Conservation (phyloP, 2,888 invertebrate genomes). For the Eupithecia inturbata region DNA sequence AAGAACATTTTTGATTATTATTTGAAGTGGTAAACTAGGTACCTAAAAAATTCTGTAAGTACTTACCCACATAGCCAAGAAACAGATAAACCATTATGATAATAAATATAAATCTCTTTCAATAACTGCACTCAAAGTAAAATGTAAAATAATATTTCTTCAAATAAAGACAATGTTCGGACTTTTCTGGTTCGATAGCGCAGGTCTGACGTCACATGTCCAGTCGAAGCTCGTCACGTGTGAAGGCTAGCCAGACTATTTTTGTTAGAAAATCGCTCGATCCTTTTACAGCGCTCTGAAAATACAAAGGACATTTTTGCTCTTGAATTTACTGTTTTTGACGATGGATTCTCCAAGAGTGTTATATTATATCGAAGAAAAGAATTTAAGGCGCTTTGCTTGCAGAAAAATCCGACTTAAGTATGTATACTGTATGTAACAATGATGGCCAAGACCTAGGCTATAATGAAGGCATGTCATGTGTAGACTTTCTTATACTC, state of each 20-base stretch:
- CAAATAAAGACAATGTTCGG: neutral
- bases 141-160: neutral
- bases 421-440: too few relatives aligned
- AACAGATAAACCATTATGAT: too few relatives aligned
- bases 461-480: too few relatives aligned
- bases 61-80: too few relatives aligned
- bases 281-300: constrained; percentile 16
- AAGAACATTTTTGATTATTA: too few relatives aligned
- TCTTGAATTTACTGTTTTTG: neutral
- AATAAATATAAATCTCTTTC: too few relatives aligned
- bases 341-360: neutral
- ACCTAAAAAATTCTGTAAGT: too few relatives aligned
- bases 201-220: constrained; percentile 10
- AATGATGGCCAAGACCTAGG: too few relatives aligned
- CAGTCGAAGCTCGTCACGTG: constrained; percentile 12
- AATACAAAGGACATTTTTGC: constrained; percentile 17
- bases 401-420: neutral
- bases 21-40: too few relatives aligned
- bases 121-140: neutral
- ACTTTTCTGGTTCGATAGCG: constrained; percentile 6
- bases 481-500: too few relatives aligned
- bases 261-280: constrained; percentile 13
- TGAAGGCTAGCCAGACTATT: constrained; percentile 6
- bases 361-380: neutral
- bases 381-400: neutral